A percentile compares a stretch with the other conserved stretches of the same genome.
phyloP scores from a whole-genome alignment of 2,888 invertebrate genomes.

The Cantharis lateralis region DNA sequence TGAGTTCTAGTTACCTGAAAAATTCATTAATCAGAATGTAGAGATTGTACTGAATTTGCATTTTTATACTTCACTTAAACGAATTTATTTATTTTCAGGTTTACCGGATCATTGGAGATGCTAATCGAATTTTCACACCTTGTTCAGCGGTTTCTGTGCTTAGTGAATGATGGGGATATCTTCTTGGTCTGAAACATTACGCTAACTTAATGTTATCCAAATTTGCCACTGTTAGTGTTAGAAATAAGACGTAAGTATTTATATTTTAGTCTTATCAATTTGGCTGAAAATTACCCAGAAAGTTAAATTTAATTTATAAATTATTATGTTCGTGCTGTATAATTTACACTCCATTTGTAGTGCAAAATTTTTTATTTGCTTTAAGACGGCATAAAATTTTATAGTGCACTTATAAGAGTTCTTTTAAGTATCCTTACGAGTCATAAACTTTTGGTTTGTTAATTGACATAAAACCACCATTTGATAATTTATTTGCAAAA shows the following conservation, averaged over 20 bases:
- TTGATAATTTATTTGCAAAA: background rate
- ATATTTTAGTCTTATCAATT: too few relatives aligned
- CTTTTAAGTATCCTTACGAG: background rate
- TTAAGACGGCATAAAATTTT: background rate
- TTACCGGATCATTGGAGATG: background rate
- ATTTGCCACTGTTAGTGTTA: background rate
- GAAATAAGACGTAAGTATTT: background rate
- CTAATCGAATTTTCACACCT: background rate
- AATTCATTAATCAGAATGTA: too few relatives aligned
- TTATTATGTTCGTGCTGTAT: background rate
- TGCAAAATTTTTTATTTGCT: background rate
- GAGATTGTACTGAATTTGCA: too few relatives aligned
- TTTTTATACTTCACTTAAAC: too few relatives aligned
- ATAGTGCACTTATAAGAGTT: background rate
- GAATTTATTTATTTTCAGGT: too few relatives aligned
- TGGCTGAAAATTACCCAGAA: background rate
- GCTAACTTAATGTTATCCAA: background rate
- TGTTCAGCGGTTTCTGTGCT: background rate
- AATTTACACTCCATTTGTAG: background rate
- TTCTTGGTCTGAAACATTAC: background rate
- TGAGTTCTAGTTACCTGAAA: too few relatives aligned
- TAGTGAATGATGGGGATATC: background rate
- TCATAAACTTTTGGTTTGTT: background rate
- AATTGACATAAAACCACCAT: background rate
- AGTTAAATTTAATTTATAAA: background rate